Evolutionary conservation across 1,140 invertebrate genomes (phyloP), one percentile per base, ranked within the genome.

Genomic region (Papilio dardanus): DNA sequence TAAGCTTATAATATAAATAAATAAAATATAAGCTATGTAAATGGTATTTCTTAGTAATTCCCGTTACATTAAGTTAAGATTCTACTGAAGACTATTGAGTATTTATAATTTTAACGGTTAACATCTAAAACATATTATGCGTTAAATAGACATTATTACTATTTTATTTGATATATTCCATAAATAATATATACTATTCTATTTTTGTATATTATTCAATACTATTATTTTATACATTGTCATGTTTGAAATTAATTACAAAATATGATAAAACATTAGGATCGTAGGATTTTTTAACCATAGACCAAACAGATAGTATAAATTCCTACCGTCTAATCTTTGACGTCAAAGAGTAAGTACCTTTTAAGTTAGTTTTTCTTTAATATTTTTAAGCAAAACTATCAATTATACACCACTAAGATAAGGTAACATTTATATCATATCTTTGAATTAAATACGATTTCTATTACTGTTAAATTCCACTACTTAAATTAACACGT

Each of bases 261-360:
- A 42, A 42, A 42, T 2, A 12, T 42, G 14, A 42, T 42, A 16
- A 16, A 4, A 42, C 16, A 16, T 46, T 46, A n/a, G n/a, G 19
- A 46, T 16, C 42, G 19, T 46, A 46, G n/a, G 19, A 2, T 37
- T 12, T 37, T 37, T 37, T 37, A 37, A 37, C 14, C 35, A 37
- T 37, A 37, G 35, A 37, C 12, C 7, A 37, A 12, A 37, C 1
- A 37, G 35, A 1, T n/a, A 16, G 16, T 5, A 42, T 0, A 1
- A n/a, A 19, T 1, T 7, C n/a, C 6, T 19, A 19, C 42, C n/a
- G 16, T 7, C n/a, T 46, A 46, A 46, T 46, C 42, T 46, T 19
- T 46, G 42, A 46, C 42, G 42, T 46, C 42, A 46, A 46, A 46
- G 42, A 46, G 42, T 46, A 46, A 46, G 42, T 46, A 46, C 42